A percentile compares a stretch with the other conserved stretches of the same genome.
Conservation (phyloP, 2,113 vertebrate genomes). For the Ardeotis arabs region DNA sequence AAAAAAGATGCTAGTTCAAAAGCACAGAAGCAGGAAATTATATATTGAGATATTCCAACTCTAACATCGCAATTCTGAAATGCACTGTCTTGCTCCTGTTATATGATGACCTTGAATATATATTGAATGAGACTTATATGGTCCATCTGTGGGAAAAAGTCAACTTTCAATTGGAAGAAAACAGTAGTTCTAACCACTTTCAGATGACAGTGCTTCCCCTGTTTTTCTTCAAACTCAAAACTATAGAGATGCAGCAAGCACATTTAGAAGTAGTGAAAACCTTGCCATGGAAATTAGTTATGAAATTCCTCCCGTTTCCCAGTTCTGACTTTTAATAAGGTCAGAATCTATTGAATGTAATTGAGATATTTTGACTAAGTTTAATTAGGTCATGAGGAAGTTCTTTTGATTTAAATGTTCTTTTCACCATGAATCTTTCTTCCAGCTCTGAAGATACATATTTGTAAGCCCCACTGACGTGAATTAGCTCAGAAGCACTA, state of each 20-base stretch:
- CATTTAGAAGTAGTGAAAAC: background rate
- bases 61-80: background rate
- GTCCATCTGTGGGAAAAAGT: background rate
- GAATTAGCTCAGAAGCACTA: background rate
- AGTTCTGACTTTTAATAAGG: background rate
- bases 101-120: background rate
- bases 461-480: background rate
- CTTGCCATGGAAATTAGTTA: background rate
- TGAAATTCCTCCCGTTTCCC: background rate
- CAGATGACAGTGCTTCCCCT: background rate
- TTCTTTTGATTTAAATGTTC: background rate
- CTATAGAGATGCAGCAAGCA: background rate
- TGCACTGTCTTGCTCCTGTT: background rate
- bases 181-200: constrained; percentile 29
- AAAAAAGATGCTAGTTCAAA: background rate
- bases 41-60: background rate
- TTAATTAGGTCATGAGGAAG: background rate
- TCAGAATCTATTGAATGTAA: background rate
- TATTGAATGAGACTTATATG: background rate
- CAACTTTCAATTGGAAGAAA: background rate
- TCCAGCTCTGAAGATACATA: background rate
- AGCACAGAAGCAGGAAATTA: background rate
- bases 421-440: background rate
- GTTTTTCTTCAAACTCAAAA: background rate
- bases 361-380: background rate